Evolutionary conservation across 2,113 vertebrate species (phyloP), one percentile per base, ranked within the genome.

Genomic region (Thalassoma bifasciatum): DNA sequence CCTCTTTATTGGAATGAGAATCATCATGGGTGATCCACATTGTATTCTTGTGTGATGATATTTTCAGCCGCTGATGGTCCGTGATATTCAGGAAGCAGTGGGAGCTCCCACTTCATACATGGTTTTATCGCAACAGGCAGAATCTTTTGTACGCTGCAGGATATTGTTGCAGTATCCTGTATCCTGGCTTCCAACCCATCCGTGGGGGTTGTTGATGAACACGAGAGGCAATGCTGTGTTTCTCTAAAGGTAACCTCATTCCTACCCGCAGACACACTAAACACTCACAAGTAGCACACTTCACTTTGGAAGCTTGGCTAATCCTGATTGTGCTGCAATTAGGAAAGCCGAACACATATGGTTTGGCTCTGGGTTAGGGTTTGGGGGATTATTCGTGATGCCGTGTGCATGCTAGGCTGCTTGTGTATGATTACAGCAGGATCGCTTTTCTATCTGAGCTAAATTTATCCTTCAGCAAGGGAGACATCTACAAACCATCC

Each of bases 341-440:
- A 83, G 9, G 47, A 57, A 4, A 34, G 23, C 40, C 66, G 52
- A 73, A 66, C 51, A 68, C 76, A 70, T 71, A 59, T 66, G 66
- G 44, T 49, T 77, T 51, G 52, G 62, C 37, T 77, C 51, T 56
- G 44, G 59, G 47, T 40, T 57, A 47, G 52, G 56, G 37, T 82
- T 82, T 75, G 26, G 59, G 38, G 63, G 56, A 78, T 74, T 78
- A 52, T 63, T 77, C 86, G 47, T 21, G 54, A 47, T 74, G 46
- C 40, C 66, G 50, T 52, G 44, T 60, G 38, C 13, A 74, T 65
- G 72, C 53, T 70, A 44, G 51, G 64, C 22, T 67, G 24, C 17
- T 47, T 76, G 10, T 42, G 60, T 47, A 52, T 50, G 30, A 63
- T 81, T 64, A 74, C 51, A 68, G 22, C 21, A 44, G 50, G 69